A percentile compares a stretch with the other conserved stretches of the same genome.
Conservation (phyloP, 2,888 invertebrate species). For the Diarsia brunnea region DNA sequence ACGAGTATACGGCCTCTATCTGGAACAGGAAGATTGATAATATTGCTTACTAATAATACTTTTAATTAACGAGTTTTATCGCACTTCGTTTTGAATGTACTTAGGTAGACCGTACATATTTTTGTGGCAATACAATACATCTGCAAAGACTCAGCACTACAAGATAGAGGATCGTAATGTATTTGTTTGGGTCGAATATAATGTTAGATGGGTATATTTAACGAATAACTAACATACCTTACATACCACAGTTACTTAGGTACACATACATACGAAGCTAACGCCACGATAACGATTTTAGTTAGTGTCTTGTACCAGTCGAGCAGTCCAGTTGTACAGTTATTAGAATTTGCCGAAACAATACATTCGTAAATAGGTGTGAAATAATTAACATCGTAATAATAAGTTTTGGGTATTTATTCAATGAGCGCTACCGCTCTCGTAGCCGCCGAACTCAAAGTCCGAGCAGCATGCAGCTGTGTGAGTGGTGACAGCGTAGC, state of each 20-base stretch:
- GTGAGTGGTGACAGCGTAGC: too few relatives aligned
- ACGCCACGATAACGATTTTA: conserved; percentile 4
- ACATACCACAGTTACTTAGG: not conserved
- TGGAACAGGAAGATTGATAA: conserved; percentile 17
- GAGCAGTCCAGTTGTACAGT: conserved; percentile 7
- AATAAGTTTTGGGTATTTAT: conserved; percentile 5
- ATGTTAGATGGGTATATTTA: not conserved
- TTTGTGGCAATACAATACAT: conserved; percentile 1
- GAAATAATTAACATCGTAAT: conserved; percentile 28
- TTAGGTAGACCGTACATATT: not conserved
- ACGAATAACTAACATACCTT: not conserved
- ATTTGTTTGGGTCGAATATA: not conserved
- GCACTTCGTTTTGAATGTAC: not conserved
- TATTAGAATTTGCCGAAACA: not conserved
- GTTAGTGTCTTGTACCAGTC: too few relatives aligned
- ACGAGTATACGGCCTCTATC: not conserved
- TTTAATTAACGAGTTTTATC: not conserved
- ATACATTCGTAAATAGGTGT: conserved; percentile 16
- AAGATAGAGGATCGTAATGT: not conserved
- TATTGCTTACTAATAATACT: conserved; percentile 12
- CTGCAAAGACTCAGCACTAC: not conserved
- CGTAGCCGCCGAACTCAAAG: conserved; percentile 13
- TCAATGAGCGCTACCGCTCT: not conserved
- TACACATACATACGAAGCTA: not conserved
- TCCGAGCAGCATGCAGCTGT: conserved; percentile 1